Evolutionary conservation across 2,888 invertebrate species (phyloP).

Genomic region (Xestia xanthographa): DNA sequence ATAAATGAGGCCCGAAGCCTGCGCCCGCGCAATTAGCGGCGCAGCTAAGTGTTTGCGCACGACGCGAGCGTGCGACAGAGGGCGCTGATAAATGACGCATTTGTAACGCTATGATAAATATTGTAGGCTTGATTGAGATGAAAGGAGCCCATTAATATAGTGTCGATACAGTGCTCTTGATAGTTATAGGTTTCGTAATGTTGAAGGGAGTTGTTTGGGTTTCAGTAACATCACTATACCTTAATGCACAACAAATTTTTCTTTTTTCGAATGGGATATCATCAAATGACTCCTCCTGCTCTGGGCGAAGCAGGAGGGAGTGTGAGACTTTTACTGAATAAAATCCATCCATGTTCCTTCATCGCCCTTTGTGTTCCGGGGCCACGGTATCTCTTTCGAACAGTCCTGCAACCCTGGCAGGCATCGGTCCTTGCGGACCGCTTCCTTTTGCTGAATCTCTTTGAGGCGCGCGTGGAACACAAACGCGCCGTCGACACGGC

Average conservation of each 20-base stretch:
- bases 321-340: no score
- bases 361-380: no score
- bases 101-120: slow-evolving; percentile 64
- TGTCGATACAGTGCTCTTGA: slow-evolving; percentile 42
- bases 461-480: no score
- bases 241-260: not conserved
- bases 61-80: slow-evolving; percentile 59
- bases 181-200: slow-evolving; percentile 28
- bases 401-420: no score
- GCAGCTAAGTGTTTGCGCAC: slow-evolving; percentile 69
- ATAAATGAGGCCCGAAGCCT: slow-evolving; percentile 62
- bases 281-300: no score
- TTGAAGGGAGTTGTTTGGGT: slow-evolving; percentile 16
- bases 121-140: slow-evolving; percentile 53
- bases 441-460: no score
- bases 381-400: no score
- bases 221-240: slow-evolving; percentile 2
- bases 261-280: no score
- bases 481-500: no score
- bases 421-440: no score
- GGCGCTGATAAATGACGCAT: slow-evolving; percentile 62
- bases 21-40: slow-evolving; percentile 66
- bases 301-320: no score
- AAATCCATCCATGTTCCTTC: no score
- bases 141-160: slow-evolving; percentile 60